A percentile compares a stretch with the other conserved stretches of the same genome.
Evolutionary conservation across 1,140 invertebrate species (phyloP).

Genomic region (Aporrectodea caliginosa): DNA sequence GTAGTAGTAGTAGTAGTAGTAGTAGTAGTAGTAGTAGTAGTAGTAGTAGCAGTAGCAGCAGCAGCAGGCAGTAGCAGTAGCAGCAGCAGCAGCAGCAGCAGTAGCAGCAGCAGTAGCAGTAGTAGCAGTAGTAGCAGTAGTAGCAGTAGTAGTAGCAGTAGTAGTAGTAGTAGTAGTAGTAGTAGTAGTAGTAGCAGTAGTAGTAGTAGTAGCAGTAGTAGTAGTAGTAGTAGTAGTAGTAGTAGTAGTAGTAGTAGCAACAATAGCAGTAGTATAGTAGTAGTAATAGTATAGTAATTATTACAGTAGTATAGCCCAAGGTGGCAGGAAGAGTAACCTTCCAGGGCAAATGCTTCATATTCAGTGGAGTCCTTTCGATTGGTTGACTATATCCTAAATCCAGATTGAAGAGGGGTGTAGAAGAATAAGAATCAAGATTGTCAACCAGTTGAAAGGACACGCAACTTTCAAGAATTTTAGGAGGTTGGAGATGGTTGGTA

Average conservation of each 20-base stretch:
- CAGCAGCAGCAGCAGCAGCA: slow-evolving; percentile 21
- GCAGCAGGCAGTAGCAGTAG: slow-evolving; percentile 16
- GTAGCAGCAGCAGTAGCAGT: slow-evolving; percentile 18
- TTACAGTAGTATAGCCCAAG: slow-evolving; percentile 16
- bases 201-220: slow-evolving; percentile 22
- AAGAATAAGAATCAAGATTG: too few relatives aligned
- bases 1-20: slow-evolving; percentile 22
- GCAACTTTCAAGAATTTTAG: too few relatives aligned
- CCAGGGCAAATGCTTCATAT: too few relatives aligned
- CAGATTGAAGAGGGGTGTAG: too few relatives aligned
- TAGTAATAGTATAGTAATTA: slow-evolving; percentile 20
- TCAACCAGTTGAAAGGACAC: too few relatives aligned
- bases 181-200: slow-evolving; percentile 20
- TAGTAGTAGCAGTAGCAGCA: slow-evolving; percentile 23
- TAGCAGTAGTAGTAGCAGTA: slow-evolving; percentile 22
- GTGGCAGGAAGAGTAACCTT: too few relatives aligned
- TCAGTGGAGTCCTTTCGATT: too few relatives aligned
- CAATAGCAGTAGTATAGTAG: slow-evolving; percentile 23
- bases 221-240: slow-evolving; percentile 18
- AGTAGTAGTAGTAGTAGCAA: slow-evolving; percentile 21
- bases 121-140: slow-evolving; percentile 20
- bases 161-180: slow-evolving; percentile 22
- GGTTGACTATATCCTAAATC: too few relatives aligned
- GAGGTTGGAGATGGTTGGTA: too few relatives aligned
- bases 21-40: slow-evolving; percentile 22